A percentile compares a stretch with the other conserved stretches of the same genome.
Conservation (phyloP, 1,140 invertebrate genomes). For the Octopus sinensis region DNA sequence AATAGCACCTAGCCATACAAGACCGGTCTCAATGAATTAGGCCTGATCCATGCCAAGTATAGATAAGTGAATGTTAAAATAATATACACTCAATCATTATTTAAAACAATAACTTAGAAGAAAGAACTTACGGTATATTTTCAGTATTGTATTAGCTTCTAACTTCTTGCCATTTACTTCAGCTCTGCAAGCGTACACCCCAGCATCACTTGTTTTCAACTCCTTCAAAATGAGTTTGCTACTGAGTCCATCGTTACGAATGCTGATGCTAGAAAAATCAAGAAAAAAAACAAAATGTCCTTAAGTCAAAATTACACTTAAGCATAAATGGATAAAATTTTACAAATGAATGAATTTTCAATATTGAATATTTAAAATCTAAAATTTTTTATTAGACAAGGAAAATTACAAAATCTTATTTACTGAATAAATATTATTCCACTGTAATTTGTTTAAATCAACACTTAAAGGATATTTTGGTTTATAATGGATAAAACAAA, state of each 20-base stretch:
- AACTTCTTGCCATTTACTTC: background rate
- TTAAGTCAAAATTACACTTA: too few relatives aligned
- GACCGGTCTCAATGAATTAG: background rate
- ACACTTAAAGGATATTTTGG: too few relatives aligned
- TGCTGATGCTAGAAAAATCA: background rate
- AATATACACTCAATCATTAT: background rate
- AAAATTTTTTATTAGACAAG: too few relatives aligned
- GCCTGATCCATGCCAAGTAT: background rate
- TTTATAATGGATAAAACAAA: too few relatives aligned
- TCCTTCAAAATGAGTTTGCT: background rate
- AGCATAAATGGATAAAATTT: too few relatives aligned
- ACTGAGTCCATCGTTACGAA: background rate
- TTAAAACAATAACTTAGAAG: background rate
- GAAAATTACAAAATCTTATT: too few relatives aligned
- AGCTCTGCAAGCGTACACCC: background rate
- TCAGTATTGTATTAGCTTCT: background rate
- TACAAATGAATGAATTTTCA: too few relatives aligned
- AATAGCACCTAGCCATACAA: background rate
- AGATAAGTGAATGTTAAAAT: background rate
- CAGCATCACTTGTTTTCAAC: background rate
- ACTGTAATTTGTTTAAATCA: too few relatives aligned
- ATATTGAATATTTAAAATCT: too few relatives aligned
- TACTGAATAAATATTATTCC: too few relatives aligned
- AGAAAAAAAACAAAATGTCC: background rate
- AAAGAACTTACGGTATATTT: background rate